Evolutionary conservation across 2,888 invertebrate species (phyloP), one percentile per base, ranked within the genome.

Genomic region (Phrixothrix hirtus): DNA sequence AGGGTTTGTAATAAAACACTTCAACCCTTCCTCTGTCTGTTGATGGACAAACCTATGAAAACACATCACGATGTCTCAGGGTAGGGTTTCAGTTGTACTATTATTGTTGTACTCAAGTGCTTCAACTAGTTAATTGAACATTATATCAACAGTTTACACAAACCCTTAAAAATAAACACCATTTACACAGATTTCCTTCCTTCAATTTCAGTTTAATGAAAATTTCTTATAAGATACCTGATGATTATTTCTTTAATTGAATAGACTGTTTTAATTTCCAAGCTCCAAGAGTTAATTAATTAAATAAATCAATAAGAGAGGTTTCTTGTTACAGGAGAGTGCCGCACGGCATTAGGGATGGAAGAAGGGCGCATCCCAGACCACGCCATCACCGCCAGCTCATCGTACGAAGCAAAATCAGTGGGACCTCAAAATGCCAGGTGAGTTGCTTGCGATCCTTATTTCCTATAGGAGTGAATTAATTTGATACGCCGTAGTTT

Each of bases 391-490:
- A 84, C 88, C 2, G 89, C 92, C 50, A 92, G 91, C 71, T 92
- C 92, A 43, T 89, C 89, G 62, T 88, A 87, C 75, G 92, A 93
- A 73, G 83, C 85, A 66, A 89, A 89, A 72, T 90, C 88, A 64
- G 92, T 92, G 25, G 93, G 93, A 39, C 92, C 93, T 21, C 87
- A 90, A 66, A 90, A 91, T 73, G 89, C 91, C 57, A 87, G 93
- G 93, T 92, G 78, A 80, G 77, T 69, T 11, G 10, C 5, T 17
- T 10, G 15, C 13, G n/a, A 11, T 27, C 4, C 12, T 31, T 31
- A 11, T 12, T 13, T 7, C 30, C 7, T 12, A 12, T 13, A 31
- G n/a, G n/a, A n/a, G n/a, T n/a, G n/a, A n/a, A n/a, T n/a, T n/a
- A n/a, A n/a, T 31, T 31, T 31, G 7, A 11, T 31, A 31, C 14